Conservation (phyloP, 2,888 invertebrate species). For the Platycheirus rosarum region DNA sequence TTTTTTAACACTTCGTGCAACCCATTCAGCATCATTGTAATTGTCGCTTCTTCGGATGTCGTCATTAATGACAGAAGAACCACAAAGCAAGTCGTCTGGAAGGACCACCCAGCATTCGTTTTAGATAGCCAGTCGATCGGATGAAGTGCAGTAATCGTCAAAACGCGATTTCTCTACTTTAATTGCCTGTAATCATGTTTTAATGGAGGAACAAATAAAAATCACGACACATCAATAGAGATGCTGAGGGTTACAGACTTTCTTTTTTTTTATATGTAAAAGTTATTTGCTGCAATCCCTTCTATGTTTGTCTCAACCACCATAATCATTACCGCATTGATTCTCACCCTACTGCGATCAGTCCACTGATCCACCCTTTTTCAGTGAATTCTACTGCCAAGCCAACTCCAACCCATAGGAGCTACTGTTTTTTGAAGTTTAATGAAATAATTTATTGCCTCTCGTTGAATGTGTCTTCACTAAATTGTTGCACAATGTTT, state of each 20-base stretch:
- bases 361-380: slow-evolving; percentile 38
- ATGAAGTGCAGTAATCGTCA: slow-evolving; percentile 24
- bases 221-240: slow-evolving; percentile 32
- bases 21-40: slow-evolving; percentile 17
- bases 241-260: slow-evolving; percentile 5
- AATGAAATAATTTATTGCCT: slow-evolving; percentile 70
- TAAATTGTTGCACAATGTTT: slow-evolving; percentile 26
- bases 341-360: slow-evolving; percentile 37
- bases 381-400: slow-evolving; percentile 36
- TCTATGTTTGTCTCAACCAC: slow-evolving; percentile 5
- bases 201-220: slow-evolving; percentile 62
- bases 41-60: not conserved
- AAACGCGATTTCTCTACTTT: not conserved
- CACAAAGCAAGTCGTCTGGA: not conserved
- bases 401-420: slow-evolving; percentile 20
- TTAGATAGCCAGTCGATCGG: slow-evolving; percentile 4
- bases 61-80: slow-evolving; percentile 3
- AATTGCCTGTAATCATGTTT: slow-evolving; percentile 62
- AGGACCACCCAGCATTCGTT: slow-evolving; percentile 55
- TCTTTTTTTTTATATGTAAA: not conserved
- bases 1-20: slow-evolving; percentile 42
- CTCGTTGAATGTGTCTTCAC: slow-evolving; percentile 60
- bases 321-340: slow-evolving; percentile 16
- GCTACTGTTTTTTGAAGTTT: slow-evolving; percentile 68
- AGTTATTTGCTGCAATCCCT: slow-evolving; percentile 38